A percentile compares a stretch with the other conserved stretches of the same genome.
Evolutionary conservation across 2,113 vertebrate genomes (phyloP).

Genomic region (Chrysemys picta): DNA sequence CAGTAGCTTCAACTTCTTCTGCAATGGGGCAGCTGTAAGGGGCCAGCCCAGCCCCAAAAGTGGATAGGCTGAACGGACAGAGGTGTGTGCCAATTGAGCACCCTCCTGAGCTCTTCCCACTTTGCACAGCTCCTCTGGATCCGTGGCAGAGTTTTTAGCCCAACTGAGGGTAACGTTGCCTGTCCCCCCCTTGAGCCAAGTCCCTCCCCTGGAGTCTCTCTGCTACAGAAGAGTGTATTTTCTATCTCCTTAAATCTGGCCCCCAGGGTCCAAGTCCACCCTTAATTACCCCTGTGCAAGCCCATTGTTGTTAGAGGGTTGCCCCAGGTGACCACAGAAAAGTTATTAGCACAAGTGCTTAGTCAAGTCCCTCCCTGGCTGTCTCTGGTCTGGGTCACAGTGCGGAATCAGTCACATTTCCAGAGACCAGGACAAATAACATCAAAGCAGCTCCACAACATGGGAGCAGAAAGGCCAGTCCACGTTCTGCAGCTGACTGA

Average conservation of each 20-base stretch:
- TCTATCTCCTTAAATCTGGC: background rate
- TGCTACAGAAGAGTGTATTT: background rate
- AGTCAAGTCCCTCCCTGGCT: background rate
- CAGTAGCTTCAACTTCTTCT: background rate
- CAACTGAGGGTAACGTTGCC: background rate
- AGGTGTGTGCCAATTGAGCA: background rate
- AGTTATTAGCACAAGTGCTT: background rate
- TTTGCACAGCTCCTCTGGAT: background rate
- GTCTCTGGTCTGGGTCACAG: background rate
- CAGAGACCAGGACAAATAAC: slow-evolving; percentile 38
- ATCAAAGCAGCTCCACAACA: background rate
- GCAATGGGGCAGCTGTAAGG: background rate
- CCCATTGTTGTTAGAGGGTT: background rate
- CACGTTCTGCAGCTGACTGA: background rate
- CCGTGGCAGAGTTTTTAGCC: background rate
- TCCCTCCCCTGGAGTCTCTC: background rate
- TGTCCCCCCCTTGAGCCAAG: background rate
- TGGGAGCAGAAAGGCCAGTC: background rate
- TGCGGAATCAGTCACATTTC: background rate
- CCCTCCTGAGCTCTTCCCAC: background rate
- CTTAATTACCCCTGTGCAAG: background rate
- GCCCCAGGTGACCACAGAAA: background rate
- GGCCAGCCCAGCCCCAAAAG: background rate
- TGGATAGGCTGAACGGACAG: background rate
- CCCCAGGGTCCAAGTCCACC: background rate